A percentile compares a stretch with the other conserved stretches of the same genome.
Evolutionary conservation across 2,797 vertebrate species (phyloP).

Genomic region (Bucorvus abyssinicus): DNA sequence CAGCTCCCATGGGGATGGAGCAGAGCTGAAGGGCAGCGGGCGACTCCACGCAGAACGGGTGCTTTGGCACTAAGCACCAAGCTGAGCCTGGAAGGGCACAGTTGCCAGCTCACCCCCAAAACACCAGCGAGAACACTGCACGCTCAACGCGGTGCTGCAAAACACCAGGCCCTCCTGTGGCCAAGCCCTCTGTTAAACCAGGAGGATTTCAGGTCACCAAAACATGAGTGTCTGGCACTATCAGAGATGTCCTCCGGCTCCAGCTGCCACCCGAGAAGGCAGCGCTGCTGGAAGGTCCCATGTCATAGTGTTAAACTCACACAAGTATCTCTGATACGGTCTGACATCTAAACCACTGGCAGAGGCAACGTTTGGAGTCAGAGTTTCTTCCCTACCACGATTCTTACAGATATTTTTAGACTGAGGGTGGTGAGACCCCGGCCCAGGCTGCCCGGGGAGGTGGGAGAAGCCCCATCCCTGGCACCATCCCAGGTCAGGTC

Average conservation of each 20-base stretch:
- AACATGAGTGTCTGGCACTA: background rate
- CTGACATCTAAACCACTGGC: background rate
- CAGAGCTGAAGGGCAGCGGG: background rate
- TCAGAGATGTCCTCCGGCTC: background rate
- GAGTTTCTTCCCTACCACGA: background rate
- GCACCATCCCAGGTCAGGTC: too few relatives aligned
- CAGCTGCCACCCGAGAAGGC: background rate
- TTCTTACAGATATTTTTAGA: background rate
- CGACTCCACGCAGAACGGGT: background rate
- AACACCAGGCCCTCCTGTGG: background rate
- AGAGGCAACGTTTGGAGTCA: background rate
- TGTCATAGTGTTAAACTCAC: background rate
- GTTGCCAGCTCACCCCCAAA: background rate
- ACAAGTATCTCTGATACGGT: background rate
- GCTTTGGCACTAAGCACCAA: background rate
- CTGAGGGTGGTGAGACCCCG: too few relatives aligned
- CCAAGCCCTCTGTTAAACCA: background rate
- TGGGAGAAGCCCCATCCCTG: too few relatives aligned
- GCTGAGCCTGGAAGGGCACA: background rate
- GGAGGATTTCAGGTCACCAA: background rate
- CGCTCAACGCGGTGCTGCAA: fast-evolving
- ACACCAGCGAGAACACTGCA: background rate
- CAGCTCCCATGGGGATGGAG: fast-evolving
- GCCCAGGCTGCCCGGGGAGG: too few relatives aligned
- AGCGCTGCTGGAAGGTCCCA: background rate